Conservation (phyloP, 2,113 vertebrate species). For the Oceanites oceanicus region DNA sequence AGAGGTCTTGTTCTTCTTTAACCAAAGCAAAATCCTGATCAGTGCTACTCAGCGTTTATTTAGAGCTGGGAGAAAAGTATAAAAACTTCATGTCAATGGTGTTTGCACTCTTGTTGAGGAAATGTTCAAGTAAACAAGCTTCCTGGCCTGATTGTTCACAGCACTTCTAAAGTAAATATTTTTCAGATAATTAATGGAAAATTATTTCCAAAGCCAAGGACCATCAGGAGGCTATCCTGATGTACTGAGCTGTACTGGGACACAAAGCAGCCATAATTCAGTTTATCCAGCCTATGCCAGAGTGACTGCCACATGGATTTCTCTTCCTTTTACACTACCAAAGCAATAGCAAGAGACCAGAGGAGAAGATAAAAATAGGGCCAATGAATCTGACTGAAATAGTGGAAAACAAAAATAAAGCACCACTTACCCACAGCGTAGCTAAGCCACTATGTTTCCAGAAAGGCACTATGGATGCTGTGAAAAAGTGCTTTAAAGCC, state of each 20-base stretch:
- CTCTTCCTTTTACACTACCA: not conserved
- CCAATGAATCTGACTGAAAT: not conserved
- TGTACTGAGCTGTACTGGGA: not conserved
- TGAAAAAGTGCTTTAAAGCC: not conserved
- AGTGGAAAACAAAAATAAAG: not conserved
- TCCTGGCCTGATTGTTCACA: constrained; percentile 63
- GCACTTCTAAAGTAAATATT: constrained; percentile 64
- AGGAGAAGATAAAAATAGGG: not conserved
- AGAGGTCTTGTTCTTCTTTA: constrained; percentile 12
- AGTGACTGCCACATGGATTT: not conserved
- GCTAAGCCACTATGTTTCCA: not conserved
- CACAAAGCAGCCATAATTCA: not conserved
- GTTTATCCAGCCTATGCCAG: not conserved
- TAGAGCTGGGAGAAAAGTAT: constrained; percentile 25
- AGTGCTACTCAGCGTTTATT: not conserved
- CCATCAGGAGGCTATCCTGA: not conserved
- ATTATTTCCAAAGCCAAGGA: constrained; percentile 40
- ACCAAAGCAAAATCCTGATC: constrained; percentile 8
- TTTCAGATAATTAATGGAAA: constrained; percentile 66
- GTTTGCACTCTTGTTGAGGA: constrained; percentile 62
- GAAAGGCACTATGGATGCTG: not conserved
- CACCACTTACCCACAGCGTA: not conserved
- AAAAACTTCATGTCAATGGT: constrained; percentile 41
- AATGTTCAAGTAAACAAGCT: constrained; percentile 65
- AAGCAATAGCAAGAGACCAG: not conserved